Percentiles rank a stretch among this genome's conserved stretches.
Conservation (phyloP, 2,797 vertebrate genomes). For the Dermochelys coriacea region DNA sequence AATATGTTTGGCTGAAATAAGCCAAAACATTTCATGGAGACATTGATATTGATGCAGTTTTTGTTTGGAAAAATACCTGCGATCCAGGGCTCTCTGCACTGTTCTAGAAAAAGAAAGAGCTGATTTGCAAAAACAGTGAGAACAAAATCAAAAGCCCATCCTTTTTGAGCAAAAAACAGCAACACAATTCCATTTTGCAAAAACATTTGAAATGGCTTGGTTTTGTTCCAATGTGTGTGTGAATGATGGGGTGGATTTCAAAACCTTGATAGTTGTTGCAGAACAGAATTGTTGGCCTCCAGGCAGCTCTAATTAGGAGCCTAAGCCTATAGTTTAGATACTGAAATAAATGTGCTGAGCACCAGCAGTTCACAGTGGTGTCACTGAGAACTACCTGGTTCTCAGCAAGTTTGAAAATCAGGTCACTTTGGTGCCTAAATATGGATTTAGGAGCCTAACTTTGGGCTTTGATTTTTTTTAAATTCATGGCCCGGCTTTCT, state of each 20-base stretch:
- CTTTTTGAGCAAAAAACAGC: not conserved
- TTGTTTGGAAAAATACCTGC: not conserved
- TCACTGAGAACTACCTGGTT: not conserved
- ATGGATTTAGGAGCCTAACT: not conserved
- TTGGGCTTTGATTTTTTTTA: not conserved
- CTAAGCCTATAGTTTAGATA: not conserved
- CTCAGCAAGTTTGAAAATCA: fast-evolving
- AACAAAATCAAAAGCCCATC: not conserved
- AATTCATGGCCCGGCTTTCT: not conserved
- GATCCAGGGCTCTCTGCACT: not conserved
- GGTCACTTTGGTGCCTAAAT: not conserved
- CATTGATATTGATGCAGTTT: not conserved
- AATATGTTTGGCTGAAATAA: not conserved
- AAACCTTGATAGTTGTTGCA: not conserved
- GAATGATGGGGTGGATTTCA: not conserved
- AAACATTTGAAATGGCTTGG: not conserved
- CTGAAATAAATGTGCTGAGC: not conserved
- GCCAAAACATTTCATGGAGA: not conserved
- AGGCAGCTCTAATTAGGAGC: not conserved
- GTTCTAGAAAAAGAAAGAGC: not conserved
- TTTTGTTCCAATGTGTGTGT: not conserved
- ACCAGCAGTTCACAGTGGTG: not conserved
- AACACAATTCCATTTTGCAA: not conserved
- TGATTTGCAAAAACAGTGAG: not conserved
- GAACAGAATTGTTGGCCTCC: not conserved